phyloP scores from a whole-genome alignment of 2,797 vertebrate species.

The Philypnodon macrostomus region DNA sequence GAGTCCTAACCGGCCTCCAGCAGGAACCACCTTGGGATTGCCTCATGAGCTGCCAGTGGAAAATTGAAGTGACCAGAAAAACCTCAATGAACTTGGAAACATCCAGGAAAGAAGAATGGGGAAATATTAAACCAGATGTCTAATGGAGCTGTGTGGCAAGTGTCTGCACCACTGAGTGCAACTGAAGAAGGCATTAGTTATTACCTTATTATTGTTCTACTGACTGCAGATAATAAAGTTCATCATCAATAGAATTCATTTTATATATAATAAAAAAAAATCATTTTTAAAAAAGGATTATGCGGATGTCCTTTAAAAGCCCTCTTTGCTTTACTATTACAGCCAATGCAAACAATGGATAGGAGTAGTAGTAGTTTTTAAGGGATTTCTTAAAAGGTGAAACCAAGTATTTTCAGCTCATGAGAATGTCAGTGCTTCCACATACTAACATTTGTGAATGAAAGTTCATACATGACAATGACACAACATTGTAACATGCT shows the following conservation, averaged over 20 bases:
- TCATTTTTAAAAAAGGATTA: too few relatives aligned
- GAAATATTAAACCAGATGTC: constrained; percentile 84
- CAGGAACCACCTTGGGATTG: constrained; percentile 84
- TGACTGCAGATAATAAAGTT: constrained; percentile 45
- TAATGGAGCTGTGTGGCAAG: constrained; percentile 84
- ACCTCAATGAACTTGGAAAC: constrained; percentile 84
- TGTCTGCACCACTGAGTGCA: constrained; percentile 77
- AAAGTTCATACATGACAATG: too few relatives aligned
- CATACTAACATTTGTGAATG: too few relatives aligned
- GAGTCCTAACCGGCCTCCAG: constrained; percentile 76
- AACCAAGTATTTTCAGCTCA: too few relatives aligned
- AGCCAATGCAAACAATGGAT: too few relatives aligned
- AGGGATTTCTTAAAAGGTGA: too few relatives aligned
- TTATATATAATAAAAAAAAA: too few relatives aligned
- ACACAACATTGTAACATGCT: too few relatives aligned
- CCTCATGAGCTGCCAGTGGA: constrained; percentile 82
- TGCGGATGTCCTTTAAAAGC: too few relatives aligned
- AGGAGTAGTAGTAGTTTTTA: too few relatives aligned
- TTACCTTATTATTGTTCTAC: constrained; percentile 16
- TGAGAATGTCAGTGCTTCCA: too few relatives aligned
- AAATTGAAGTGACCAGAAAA: constrained; percentile 85
- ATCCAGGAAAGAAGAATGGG: constrained; percentile 76
- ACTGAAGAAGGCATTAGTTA: constrained; percentile 39
- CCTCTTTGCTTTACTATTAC: too few relatives aligned
- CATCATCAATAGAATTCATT: constrained; percentile 23